These are phyloP conservation scores for Tringa solitaria DNA, from an alignment of 2,113 vertebrate genomes.

Conservation along the genomic window DNA sequence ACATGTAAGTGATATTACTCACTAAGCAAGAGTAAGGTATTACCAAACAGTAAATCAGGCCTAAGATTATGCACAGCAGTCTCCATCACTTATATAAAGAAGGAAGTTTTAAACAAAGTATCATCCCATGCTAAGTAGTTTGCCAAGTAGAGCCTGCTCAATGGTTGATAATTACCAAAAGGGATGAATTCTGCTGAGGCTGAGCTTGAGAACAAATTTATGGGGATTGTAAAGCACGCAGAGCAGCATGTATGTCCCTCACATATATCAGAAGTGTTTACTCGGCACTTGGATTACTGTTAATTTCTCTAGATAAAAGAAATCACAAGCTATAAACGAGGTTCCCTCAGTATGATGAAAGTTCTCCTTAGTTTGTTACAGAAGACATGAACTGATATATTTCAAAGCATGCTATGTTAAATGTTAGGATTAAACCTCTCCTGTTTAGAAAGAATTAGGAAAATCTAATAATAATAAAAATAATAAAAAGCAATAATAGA, in stretches of 20 bases:
- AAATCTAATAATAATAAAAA: neutral
- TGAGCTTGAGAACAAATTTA: neutral
- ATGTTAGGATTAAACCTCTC: neutral
- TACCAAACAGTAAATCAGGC: neutral
- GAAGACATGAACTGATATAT: neutral
- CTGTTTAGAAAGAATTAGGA: neutral
- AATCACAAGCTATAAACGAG: neutral
- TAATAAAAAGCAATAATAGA: neutral
- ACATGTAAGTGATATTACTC: neutral
- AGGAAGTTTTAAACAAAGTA: neutral
- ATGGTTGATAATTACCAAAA: neutral
- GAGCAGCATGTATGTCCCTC: neutral
- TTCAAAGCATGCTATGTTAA: neutral
- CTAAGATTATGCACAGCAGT: neutral
- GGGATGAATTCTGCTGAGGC: neutral
- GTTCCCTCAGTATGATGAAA: neutral
- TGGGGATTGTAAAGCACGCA: neutral
- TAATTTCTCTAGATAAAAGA: neutral
- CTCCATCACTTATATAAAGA: neutral
- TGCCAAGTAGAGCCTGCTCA: neutral
- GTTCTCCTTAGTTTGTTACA: neutral
- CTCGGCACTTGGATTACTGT: neutral
- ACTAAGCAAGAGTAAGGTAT: neutral
- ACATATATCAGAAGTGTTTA: neutral
- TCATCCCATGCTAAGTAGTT: neutral